phyloP scores from a whole-genome alignment of 2,113 vertebrate species.

The Megaceryle torquata region DNA sequence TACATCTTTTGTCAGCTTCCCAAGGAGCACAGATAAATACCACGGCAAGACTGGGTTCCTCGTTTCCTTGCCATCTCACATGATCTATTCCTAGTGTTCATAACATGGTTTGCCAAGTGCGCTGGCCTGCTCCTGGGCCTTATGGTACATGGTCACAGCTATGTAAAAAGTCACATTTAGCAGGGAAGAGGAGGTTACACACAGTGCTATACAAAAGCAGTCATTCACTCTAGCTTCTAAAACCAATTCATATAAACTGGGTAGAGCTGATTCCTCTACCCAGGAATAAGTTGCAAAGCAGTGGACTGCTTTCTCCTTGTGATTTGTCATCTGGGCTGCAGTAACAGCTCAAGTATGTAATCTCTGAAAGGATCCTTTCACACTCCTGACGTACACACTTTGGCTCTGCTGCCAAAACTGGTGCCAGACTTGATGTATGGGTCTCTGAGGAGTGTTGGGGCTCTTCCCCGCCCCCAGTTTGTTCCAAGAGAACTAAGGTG shows the following conservation, averaged over 20 bases:
- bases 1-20: not conserved
- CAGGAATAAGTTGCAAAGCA: not conserved
- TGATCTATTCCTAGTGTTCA: fast-evolving
- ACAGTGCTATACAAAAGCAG: not conserved
- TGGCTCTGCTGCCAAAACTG: not conserved
- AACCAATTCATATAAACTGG: not conserved
- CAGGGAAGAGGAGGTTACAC: not conserved
- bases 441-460: not conserved
- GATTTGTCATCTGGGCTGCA: not conserved
- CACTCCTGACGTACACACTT: fast-evolving
- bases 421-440: not conserved
- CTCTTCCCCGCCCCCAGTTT: not conserved
- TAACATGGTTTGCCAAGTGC: not conserved
- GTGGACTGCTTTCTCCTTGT: not conserved
- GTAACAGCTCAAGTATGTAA: not conserved
- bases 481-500: not conserved
- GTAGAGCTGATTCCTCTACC: not conserved
- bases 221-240: not conserved
- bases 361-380: not conserved
- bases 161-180: not conserved
- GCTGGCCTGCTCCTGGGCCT: not conserved
- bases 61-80: not conserved
- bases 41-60: not conserved
- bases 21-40: not conserved
- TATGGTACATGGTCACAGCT: not conserved